Evolutionary conservation across 2,888 invertebrate genomes (phyloP), one percentile per base, ranked within the genome.

Genomic region (Heliconius hortense): DNA sequence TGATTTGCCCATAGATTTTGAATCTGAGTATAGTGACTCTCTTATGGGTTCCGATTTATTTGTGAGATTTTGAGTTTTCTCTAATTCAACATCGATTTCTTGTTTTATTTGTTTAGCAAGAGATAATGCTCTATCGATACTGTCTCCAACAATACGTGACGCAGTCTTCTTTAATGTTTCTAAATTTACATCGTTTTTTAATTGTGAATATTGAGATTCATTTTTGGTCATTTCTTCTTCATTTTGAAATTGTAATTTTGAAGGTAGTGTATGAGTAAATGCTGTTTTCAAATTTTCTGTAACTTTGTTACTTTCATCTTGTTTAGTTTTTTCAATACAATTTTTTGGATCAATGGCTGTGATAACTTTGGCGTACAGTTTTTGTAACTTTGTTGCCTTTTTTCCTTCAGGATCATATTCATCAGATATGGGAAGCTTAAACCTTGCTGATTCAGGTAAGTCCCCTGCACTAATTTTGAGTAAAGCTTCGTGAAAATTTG

Each of bases 401-500:
- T 80, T 82, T 8, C 86, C 84, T 76, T 90, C 86, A 2, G 92
- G 91, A 72, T 92, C 90, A 77, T 92, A 93, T 62, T 92, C 88
- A 39, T 88, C 85, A 0, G 92, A 92, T 48, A 93, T 85, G 0
- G 92, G 93, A 5, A 93, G 79, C 70, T 92, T 93, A 78, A 87
- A 93, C 74, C 82, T 90, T 15, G 84, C 85, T 72, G 85, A 82
- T 1, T 87, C 78, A 1, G 87, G 79, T 67, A 80, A 35, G 63
- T 83, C 82, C 18, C 82, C 84, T 60, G 84, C 80, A 39, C 60
- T 80, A 48, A 76, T 78, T 24, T 85, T 82, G 2, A 83, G 83
- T 60, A 91, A 90, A 10, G 84, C 83, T 80, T 94, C 91, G 60
- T 86, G 82, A 72, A 89, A 90, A 63, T 86, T 88, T 71, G 1